These are phyloP conservation scores for Torymus tubicola DNA, from an alignment of 2,888 invertebrate genomes.

Conservation along the genomic window DNA sequence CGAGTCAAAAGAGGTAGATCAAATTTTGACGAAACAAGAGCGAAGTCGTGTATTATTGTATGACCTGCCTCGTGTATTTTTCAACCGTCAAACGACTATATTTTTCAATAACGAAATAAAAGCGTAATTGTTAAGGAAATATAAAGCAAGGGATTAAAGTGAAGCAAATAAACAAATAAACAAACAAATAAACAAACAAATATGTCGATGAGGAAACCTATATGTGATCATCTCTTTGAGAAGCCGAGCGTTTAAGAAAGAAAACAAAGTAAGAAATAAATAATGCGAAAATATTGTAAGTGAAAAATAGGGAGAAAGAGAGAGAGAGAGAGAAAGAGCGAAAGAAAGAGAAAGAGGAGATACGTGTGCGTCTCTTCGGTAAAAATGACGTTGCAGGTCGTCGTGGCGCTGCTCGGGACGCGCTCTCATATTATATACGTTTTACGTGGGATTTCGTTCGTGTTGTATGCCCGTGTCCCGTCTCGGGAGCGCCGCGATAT, in stretches of 20 bases:
- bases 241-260: slow-evolving; percentile 47
- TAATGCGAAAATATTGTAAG: slow-evolving; percentile 52
- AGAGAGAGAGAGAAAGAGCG: slow-evolving; percentile 11
- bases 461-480: slow-evolving; percentile 1
- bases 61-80: slow-evolving; percentile 57
- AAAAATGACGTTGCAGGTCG: slow-evolving; percentile 57
- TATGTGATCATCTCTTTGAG: slow-evolving; percentile 57
- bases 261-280: slow-evolving; percentile 40
- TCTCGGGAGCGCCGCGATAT: slow-evolving; percentile 44
- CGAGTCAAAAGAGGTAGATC: slow-evolving; percentile 44
- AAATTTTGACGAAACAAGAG: slow-evolving; percentile 49
- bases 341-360: slow-evolving; percentile 9
- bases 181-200: slow-evolving; percentile 42
- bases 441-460: slow-evolving; percentile 8
- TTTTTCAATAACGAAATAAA: slow-evolving; percentile 54
- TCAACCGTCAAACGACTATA: slow-evolving; percentile 51
- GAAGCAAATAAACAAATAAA: slow-evolving; percentile 29
- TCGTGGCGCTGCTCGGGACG: slow-evolving; percentile 40
- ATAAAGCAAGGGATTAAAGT: too few relatives aligned
- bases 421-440: background rate
- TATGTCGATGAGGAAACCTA: slow-evolving; percentile 47
- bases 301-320: slow-evolving; percentile 21
- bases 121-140: slow-evolving; percentile 44
- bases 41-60: slow-evolving; percentile 35
- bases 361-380: slow-evolving; percentile 30